Percentiles rank a stretch among this genome's conserved stretches.
Evolutionary conservation across 2,113 vertebrate genomes (phyloP).

Genomic region (Takifugu flavidus): DNA sequence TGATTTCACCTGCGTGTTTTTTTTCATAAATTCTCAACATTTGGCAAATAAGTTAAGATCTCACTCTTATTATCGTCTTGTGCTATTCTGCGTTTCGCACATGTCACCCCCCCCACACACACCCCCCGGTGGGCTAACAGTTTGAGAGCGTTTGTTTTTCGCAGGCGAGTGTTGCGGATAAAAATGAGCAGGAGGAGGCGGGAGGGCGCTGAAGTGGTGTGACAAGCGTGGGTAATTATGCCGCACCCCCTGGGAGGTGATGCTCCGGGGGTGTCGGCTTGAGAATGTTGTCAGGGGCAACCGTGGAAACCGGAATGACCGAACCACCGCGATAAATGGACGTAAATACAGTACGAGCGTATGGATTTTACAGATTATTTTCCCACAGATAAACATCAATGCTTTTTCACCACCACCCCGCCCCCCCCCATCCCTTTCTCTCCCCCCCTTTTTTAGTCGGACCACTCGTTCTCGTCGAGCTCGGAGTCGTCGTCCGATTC

Average conservation of each 20-base stretch:
- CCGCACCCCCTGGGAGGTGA: not conserved
- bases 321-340: constrained; percentile 10
- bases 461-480: constrained; percentile 93
- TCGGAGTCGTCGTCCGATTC: constrained; percentile 93
- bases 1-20: constrained; percentile 18
- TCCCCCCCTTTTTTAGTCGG: constrained; percentile 68
- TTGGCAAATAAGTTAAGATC: constrained; percentile 60
- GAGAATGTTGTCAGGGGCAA: constrained; percentile 28
- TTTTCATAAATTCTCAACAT: constrained; percentile 41
- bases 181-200: constrained; percentile 22
- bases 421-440: not conserved
- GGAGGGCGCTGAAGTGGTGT: constrained; percentile 15
- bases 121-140: not conserved
- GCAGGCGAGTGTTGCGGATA: constrained; percentile 28
- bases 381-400: not conserved
- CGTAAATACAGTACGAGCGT: not conserved
- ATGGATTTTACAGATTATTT: not conserved
- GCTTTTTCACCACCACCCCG: not conserved
- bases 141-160: constrained; percentile 27
- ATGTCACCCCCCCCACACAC: constrained; percentile 25
- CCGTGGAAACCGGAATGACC: constrained; percentile 7
- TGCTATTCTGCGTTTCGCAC: constrained; percentile 60
- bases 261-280: constrained; percentile 7
- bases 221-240: constrained; percentile 14
- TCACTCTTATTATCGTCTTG: constrained; percentile 50